These are phyloP conservation scores for Mesorhabditis sp. DNA, from an alignment of 2,888 invertebrate genomes.

Conservation along the genomic window DNA sequence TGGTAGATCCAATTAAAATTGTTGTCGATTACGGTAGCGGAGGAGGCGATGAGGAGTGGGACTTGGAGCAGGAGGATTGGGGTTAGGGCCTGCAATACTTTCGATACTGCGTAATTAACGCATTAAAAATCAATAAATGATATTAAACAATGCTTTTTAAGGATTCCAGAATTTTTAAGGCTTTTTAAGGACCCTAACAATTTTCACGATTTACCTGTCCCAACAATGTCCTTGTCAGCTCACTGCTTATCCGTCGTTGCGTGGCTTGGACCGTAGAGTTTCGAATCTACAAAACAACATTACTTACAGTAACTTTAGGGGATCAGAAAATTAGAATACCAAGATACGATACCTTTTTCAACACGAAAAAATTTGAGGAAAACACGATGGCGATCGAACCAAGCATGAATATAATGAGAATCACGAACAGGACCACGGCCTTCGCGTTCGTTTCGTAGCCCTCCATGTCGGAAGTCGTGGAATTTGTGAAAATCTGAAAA, in stretches of 20 bases:
- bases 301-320: not conserved
- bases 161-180: not conserved
- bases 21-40: not conserved
- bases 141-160: no score
- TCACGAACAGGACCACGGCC: not conserved
- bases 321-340: not conserved
- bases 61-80: not conserved
- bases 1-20: not conserved
- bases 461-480: no score
- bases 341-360: not conserved
- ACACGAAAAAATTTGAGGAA: not conserved
- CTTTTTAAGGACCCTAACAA: not conserved
- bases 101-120: no score
- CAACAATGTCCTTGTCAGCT: not conserved
- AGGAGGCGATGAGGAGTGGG: not conserved
- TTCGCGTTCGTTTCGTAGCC: not conserved
- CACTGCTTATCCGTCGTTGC: not conserved
- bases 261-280: not conserved
- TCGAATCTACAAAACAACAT: not conserved
- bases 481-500: no score
- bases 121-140: no score
- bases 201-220: conserved; percentile 4
- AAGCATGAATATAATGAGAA: not conserved
- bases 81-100: not conserved
- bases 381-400: conserved; percentile 2